Base-by-base conservation (phyloP, 2,888 invertebrate species). In the Villa cingulata region DNA sequence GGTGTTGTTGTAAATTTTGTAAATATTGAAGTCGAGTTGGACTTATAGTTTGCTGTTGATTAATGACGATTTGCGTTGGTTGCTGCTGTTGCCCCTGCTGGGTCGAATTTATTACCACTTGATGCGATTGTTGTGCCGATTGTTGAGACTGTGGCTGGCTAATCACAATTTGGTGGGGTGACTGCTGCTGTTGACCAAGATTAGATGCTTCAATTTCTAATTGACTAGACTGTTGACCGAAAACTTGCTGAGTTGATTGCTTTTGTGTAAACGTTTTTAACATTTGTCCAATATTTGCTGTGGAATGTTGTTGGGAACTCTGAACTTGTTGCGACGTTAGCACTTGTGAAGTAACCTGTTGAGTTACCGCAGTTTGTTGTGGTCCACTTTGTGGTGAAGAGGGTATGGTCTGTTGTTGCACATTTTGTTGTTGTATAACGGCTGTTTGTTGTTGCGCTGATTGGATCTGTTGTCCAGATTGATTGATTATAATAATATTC, bases 231-330 rank as follows among this genome's bases (percentile, higher is more conserved):
- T 42, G 29, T 32, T 47, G 47, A 5, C 32, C 37, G 20, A 47
- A 47, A 48, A 73, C 71, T 52, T 76, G 75, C 55, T 75, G 72
- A 38, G 69, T 70, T 49, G 66, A 68, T 49, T 72, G 73, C 47
- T 63, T 70, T 4, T 71, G 70, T 10, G 70, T 70, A 51, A 71
- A 70, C 69, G 23, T 49, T 39, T 53, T 53, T n/a, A 53, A 17
- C 49, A 53, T 49, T 34, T 72, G 70, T 49, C 71, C 72, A 15
- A 73, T 59, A 57, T 70, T 72, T 70, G 73, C 48, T 70, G 72
- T 48, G 70, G 72, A 6, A 65, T 14, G 72, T 39, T 46, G 68
- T 53, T 73, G 72, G 2, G 71, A 68, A 38, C 64, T 69, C 57
- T 73, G 73, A 52, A 72, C 72, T 53, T 72, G 73, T 45, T 72